phyloP scores from a whole-genome alignment of 37 sponge, comb jelly and placozoan species.

The Petrosia ficiformis region DNA sequence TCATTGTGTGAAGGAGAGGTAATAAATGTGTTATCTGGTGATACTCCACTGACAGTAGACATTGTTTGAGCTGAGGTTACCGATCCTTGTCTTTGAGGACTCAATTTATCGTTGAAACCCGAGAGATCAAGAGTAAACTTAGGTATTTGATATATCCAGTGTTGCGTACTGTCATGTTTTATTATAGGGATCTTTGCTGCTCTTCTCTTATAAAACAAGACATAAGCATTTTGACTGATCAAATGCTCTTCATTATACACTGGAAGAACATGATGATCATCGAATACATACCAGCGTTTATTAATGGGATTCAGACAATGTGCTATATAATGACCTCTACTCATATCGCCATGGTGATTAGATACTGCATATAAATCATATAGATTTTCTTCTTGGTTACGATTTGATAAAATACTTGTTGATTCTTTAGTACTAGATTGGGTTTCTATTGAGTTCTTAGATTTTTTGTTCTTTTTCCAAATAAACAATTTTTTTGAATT shows the following conservation, averaged over 20 bases:
- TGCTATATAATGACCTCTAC: conserved; percentile 87
- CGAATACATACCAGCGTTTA: conserved; percentile 70
- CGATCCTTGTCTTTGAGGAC: background rate
- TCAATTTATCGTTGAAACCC: too few relatives aligned
- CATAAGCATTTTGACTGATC: conserved; percentile 70
- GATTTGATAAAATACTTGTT: background rate
- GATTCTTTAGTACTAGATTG: background rate
- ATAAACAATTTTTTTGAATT: background rate
- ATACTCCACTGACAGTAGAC: conserved; percentile 3
- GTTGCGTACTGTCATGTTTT: conserved; percentile 18
- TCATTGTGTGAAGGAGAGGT: background rate
- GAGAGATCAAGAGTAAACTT: background rate
- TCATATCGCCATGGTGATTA: conserved; percentile 85
- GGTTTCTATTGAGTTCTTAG: background rate
- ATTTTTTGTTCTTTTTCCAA: conserved; percentile 8
- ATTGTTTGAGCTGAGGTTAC: background rate
- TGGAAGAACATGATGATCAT: conserved; percentile 70
- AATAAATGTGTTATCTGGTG: background rate
- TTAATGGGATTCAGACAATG: conserved; percentile 67
- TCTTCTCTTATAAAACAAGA: conserved; percentile 80
- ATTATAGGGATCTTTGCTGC: conserved; percentile 15
- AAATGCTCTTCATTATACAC: conserved; percentile 45
- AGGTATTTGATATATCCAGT: conserved; percentile 57
- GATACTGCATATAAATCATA: conserved; percentile 90
- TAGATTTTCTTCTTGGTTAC: background rate